Evolutionary conservation across 2,797 vertebrate species (phyloP).

Genomic region (Spinus pinus): DNA sequence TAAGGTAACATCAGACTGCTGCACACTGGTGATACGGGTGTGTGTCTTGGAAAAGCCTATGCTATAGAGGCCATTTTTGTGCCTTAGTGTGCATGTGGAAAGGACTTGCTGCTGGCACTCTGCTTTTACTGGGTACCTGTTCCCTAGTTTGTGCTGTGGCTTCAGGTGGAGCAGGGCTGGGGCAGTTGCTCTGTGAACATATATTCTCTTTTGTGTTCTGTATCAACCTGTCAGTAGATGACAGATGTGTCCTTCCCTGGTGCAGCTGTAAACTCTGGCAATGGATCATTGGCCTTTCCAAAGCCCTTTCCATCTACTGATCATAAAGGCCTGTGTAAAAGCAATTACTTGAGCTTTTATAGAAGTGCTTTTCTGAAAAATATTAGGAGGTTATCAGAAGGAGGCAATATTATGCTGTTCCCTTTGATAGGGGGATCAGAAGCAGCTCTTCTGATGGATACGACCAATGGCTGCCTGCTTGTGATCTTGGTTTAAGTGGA

Average conservation of each 20-base stretch:
- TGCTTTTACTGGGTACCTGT: background rate
- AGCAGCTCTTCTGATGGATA: background rate
- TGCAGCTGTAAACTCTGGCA: background rate
- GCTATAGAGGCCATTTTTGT: background rate
- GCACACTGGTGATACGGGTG: rapidly evolving
- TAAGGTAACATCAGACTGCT: background rate
- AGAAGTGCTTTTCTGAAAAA: background rate
- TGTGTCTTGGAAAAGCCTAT: background rate
- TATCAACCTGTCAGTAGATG: background rate
- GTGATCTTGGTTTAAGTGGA: conserved; percentile 31
- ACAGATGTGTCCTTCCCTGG: background rate
- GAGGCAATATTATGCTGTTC: background rate
- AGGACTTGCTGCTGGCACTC: background rate
- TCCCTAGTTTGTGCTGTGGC: background rate
- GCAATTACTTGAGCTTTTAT: background rate
- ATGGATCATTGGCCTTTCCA: background rate
- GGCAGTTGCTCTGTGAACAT: background rate
- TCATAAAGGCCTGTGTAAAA: background rate
- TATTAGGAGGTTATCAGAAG: background rate
- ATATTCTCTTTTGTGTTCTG: background rate
- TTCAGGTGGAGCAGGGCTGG: background rate
- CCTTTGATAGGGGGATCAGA: background rate
- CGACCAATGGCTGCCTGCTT: background rate
- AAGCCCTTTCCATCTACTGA: background rate
- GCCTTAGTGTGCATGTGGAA: background rate